phyloP scores from a whole-genome alignment of 2,113 vertebrate genomes.

The Strix uralensis region DNA sequence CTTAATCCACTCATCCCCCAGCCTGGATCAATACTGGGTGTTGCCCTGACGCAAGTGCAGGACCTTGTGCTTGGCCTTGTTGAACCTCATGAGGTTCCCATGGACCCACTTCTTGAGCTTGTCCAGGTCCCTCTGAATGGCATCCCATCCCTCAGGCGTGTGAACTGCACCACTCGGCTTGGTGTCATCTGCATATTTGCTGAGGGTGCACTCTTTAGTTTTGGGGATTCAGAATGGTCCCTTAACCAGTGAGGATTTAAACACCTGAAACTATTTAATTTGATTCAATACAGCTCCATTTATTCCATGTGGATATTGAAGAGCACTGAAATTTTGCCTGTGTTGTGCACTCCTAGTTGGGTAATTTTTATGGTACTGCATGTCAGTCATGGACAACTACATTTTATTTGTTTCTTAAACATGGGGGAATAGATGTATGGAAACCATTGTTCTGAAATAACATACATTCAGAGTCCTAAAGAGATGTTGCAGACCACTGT shows the following conservation, averaged over 20 bases:
- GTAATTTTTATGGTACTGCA: neutral
- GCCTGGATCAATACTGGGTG: too few relatives aligned
- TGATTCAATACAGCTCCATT: neutral
- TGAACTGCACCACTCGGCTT: neutral
- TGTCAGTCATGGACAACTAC: neutral
- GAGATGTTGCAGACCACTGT: neutral
- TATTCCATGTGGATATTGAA: neutral
- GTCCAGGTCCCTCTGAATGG: too few relatives aligned
- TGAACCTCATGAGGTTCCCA: too few relatives aligned
- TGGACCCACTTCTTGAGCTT: too few relatives aligned
- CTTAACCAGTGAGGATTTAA: neutral
- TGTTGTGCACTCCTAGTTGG: neutral
- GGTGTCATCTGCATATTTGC: neutral
- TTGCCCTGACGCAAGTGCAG: too few relatives aligned
- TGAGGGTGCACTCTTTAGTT: neutral
- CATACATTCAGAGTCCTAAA: neutral
- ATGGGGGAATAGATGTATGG: neutral
- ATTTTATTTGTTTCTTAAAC: neutral
- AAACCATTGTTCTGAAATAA: neutral
- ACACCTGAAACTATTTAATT: neutral
- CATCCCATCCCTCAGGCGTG: neutral
- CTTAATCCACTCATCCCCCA: too few relatives aligned
- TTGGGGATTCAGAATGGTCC: neutral
- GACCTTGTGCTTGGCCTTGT: too few relatives aligned
- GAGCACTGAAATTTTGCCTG: neutral